Percentiles rank a stretch among this genome's conserved stretches.
Evolutionary conservation across 2,888 invertebrate species (phyloP).

Genomic region (Apoda limacodes): DNA sequence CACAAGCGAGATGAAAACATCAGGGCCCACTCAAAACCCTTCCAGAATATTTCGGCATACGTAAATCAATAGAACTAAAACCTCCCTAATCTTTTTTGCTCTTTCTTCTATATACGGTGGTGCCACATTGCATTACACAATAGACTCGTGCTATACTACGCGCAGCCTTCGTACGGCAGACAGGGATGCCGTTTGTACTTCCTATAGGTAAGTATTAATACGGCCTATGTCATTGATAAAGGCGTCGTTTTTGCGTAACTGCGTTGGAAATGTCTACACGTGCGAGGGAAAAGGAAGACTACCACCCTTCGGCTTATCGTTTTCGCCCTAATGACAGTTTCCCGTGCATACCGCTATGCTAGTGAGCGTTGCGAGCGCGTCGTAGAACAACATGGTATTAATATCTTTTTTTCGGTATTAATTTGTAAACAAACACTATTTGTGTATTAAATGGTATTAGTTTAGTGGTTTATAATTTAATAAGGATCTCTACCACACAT

Average conservation of each 20-base stretch:
- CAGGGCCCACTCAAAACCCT: conserved; percentile 61
- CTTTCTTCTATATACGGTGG: too few species aligned
- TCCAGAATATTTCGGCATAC: too few species aligned
- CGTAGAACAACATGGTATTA: conserved; percentile 49
- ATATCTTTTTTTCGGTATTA: conserved; percentile 32
- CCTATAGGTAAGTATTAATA: conserved; percentile 27
- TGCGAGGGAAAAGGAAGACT: too few species aligned
- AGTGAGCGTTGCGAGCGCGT: conserved; percentile 61
- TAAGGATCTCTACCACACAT: too few species aligned
- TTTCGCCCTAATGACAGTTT: conserved; percentile 40
- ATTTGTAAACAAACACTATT: conserved; percentile 1
- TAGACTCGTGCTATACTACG: too few species aligned
- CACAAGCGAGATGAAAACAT: conserved; percentile 65
- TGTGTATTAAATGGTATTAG: too few species aligned
- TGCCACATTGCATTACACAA: too few species aligned
- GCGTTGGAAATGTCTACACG: conserved; percentile 39
- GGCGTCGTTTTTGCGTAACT: conserved; percentile 60
- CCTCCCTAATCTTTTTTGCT: too few species aligned
- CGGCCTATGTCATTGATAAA: conserved; percentile 63
- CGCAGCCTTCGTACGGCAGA: conserved; percentile 33
- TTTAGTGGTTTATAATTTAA: too few species aligned
- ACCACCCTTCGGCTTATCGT: too few species aligned
- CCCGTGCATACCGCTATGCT: conserved; percentile 43
- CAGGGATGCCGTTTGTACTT: conserved; percentile 22
- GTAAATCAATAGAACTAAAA: too few species aligned